A percentile compares a stretch with the other conserved stretches of the same genome.
These are phyloP conservation scores for Fringilla coelebs DNA, from an alignment of 2,797 vertebrate genomes.

Conservation along the genomic window DNA sequence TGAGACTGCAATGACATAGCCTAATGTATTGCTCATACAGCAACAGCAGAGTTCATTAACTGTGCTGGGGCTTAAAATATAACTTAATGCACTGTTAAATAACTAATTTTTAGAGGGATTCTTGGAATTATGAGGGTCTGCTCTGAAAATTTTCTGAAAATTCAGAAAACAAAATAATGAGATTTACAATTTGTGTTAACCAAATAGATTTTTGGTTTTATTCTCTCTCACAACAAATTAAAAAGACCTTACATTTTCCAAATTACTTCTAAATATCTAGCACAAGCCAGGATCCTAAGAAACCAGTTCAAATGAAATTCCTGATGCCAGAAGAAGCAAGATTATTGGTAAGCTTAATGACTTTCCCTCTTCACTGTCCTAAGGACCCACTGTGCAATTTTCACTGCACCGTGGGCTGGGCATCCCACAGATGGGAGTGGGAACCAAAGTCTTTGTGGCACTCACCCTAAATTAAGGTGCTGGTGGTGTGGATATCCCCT, in stretches of 20 bases:
- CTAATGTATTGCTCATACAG: background rate
- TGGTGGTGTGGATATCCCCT: background rate
- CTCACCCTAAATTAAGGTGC: background rate
- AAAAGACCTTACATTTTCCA: background rate
- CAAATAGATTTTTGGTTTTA: background rate
- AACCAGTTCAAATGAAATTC: background rate
- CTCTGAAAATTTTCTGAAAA: background rate
- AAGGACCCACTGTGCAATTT: background rate
- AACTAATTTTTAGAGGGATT: background rate
- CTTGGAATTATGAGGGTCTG: background rate
- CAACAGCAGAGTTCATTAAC: background rate
- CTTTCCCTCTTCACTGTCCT: background rate
- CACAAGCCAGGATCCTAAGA: background rate
- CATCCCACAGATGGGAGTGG: background rate
- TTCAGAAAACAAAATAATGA: background rate
- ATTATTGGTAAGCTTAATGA: background rate
- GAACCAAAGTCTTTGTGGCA: background rate
- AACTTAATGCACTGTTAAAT: background rate
- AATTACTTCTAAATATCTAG: background rate
- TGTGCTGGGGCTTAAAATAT: background rate
- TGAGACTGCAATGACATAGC: background rate
- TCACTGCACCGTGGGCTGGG: accelerated
- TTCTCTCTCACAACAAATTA: background rate
- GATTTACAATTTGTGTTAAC: background rate
- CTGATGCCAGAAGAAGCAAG: background rate